phyloP scores from a whole-genome alignment of 1,140 invertebrate genomes.

The Olivierus martensii region DNA sequence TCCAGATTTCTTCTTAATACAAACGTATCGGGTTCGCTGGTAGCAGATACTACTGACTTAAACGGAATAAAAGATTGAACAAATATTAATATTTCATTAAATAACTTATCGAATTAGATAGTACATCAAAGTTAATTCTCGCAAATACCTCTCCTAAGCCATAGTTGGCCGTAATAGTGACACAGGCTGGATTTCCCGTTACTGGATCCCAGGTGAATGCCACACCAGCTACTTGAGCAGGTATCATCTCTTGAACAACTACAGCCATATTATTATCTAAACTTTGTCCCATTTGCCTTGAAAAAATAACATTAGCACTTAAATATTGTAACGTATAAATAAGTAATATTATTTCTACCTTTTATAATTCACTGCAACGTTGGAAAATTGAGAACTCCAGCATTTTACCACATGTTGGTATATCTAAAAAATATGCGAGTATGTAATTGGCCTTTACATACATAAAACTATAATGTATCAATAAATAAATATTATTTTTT shows the following conservation, averaged over 20 bases:
- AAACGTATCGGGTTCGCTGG: constrained; percentile 54
- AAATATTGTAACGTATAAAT: too few relatives aligned
- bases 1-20: constrained; percentile 15
- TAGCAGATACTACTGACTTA: constrained; percentile 58
- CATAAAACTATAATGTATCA: too few relatives aligned
- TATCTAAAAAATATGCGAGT: constrained; percentile 33
- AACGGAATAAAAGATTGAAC: too few relatives aligned
- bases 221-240: constrained; percentile 52
- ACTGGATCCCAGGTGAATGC: constrained; percentile 61
- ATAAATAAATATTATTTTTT: too few relatives aligned
- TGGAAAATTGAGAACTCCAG: constrained; percentile 62
- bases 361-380: constrained; percentile 54
- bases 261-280: constrained; percentile 53
- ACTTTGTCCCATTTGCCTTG: constrained; percentile 47
- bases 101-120: neutral
- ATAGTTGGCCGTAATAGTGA: constrained; percentile 60
- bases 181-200: constrained; percentile 43
- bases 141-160: constrained; percentile 56
- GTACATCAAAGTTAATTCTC: constrained; percentile 7
- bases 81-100: too few relatives aligned
- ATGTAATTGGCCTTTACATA: too few relatives aligned
- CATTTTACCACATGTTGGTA: constrained; percentile 45
- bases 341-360: too few relatives aligned
- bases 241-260: constrained; percentile 62
- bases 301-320: too few relatives aligned